A percentile compares a stretch with the other conserved stretches of the same genome.
phyloP scores from a whole-genome alignment of 2,888 invertebrate genomes.

The Leucophenga montana region DNA sequence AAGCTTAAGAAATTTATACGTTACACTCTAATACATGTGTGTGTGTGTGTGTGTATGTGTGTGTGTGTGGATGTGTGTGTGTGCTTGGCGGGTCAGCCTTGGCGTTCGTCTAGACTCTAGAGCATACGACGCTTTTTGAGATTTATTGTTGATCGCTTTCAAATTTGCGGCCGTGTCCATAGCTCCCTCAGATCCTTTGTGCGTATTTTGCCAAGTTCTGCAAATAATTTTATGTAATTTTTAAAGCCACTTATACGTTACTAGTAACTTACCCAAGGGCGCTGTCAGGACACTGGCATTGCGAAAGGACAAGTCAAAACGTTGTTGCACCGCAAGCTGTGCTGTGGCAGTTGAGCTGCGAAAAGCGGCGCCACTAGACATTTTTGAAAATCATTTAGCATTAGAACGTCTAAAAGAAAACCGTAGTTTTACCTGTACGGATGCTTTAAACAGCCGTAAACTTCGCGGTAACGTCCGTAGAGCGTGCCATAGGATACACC shows the following conservation, averaged over 20 bases:
- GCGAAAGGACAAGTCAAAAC: conserved; percentile 62
- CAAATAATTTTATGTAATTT: not conserved
- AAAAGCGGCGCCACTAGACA: conserved; percentile 58
- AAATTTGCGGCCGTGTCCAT: conserved; percentile 69
- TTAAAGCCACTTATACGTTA: not conserved
- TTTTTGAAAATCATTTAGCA: not conserved
- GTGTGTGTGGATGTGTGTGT: too few relatives aligned
- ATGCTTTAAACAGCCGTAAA: conserved; percentile 89
- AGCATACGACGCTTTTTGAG: conserved; percentile 44
- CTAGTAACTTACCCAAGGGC: conserved; percentile 53
- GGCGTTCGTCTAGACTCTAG: conserved; percentile 16
- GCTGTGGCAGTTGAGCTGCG: conserved; percentile 59
- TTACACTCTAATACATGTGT: too few relatives aligned
- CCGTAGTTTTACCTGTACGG: conserved; percentile 83
- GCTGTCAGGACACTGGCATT: conserved; percentile 52
- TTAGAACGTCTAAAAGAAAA: conserved; percentile 1
- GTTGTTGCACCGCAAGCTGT: conserved; percentile 63
- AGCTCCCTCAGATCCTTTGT: conserved; percentile 68
- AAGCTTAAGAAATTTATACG: too few relatives aligned
- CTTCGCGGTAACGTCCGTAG: conserved; percentile 91
- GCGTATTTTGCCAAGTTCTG: conserved; percentile 66
- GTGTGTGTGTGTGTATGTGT: too few relatives aligned
- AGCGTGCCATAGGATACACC: conserved; percentile 93
- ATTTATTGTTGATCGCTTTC: conserved; percentile 54
- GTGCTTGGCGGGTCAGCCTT: not conserved